Evolutionary conservation across 2,888 invertebrate genomes (phyloP).

Genomic region (Taphrorychus bicolor): DNA sequence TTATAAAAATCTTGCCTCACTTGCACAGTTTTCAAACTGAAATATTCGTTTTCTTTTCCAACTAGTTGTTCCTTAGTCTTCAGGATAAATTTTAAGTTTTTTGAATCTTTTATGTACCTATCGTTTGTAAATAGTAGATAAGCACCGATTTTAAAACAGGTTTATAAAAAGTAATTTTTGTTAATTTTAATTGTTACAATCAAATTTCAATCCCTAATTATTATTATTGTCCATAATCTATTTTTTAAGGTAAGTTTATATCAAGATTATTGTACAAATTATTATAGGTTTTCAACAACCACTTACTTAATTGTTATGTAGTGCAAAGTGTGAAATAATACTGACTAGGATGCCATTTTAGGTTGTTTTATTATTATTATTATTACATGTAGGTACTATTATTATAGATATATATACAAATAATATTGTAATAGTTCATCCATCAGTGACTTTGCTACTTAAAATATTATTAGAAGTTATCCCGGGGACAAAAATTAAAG

Average conservation of each 20-base stretch:
- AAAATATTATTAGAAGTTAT: background rate
- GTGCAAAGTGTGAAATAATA: slow-evolving; percentile 6
- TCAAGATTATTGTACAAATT: background rate
- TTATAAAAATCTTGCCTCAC: no score
- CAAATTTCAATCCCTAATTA: no score
- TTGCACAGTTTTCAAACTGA: no score
- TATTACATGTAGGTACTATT: background rate
- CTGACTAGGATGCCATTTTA: slow-evolving; percentile 8
- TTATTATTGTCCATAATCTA: background rate
- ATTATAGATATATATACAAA: background rate
- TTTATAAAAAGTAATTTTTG: no score
- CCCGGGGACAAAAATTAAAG: slow-evolving; percentile 42
- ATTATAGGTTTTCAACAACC: background rate
- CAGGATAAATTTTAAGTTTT: no score
- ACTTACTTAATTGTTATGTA: background rate
- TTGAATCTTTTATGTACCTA: no score
- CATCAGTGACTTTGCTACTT: background rate
- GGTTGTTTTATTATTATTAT: slow-evolving; percentile 6
- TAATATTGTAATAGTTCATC: background rate
- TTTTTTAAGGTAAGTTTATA: background rate
- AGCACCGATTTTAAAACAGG: no score
- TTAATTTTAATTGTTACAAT: no score
- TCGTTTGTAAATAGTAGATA: no score
- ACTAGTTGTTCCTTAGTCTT: no score
- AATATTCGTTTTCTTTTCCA: no score